Conservation (phyloP, 2,888 invertebrate species). For the Tyria jacobaeae region DNA sequence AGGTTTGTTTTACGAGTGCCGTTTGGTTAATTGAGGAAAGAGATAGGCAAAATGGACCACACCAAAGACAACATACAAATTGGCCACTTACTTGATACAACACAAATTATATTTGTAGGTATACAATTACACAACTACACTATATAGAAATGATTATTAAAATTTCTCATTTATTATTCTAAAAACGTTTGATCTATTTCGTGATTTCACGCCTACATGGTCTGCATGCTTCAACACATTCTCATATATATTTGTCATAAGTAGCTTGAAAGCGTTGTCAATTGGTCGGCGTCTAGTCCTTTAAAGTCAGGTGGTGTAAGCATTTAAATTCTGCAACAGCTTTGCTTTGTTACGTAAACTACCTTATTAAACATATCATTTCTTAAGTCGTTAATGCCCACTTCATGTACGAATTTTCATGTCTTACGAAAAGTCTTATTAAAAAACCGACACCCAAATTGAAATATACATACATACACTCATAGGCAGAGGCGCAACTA, state of each 20-base stretch:
- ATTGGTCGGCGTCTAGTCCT: slow-evolving; percentile 20
- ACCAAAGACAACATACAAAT: no score
- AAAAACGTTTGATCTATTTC: slow-evolving; percentile 11
- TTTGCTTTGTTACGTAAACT: slow-evolving; percentile 75
- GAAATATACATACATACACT: slow-evolving; percentile 3
- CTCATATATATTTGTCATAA: background rate
- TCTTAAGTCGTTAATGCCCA: slow-evolving; percentile 38
- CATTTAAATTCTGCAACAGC: slow-evolving; percentile 59
- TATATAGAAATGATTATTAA: background rate
- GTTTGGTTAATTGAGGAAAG: background rate
- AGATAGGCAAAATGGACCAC: no score
- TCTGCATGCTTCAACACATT: slow-evolving; percentile 5
- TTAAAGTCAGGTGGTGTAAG: slow-evolving; percentile 39
- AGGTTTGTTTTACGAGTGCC: background rate
- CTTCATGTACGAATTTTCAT: slow-evolving; percentile 22
- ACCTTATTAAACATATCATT: slow-evolving; percentile 67
- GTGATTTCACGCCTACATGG: background rate
- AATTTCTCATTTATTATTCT: slow-evolving; percentile 12
- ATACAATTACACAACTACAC: background rate
- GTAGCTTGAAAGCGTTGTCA: slow-evolving; percentile 10
- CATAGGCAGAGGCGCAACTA: no score
- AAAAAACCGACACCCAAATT: slow-evolving; percentile 2
- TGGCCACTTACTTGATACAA: no score
- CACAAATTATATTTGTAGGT: no score
- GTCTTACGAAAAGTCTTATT: slow-evolving; percentile 10